These are phyloP conservation scores for Neogobius melanostomus DNA, from an alignment of 2,113 vertebrate species.

Conservation along the genomic window DNA sequence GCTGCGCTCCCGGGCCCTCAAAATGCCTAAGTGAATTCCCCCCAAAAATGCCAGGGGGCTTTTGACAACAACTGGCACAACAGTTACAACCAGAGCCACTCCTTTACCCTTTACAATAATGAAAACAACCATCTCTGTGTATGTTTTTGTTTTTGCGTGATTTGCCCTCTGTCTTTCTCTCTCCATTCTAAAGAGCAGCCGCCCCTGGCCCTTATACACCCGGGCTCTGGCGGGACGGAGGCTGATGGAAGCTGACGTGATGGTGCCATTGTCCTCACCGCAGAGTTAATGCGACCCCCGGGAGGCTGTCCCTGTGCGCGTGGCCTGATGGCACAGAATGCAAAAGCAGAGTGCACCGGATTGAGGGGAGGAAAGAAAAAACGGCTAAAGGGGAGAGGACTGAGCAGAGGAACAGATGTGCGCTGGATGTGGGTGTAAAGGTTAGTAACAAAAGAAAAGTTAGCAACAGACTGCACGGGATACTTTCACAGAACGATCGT, in stretches of 20 bases:
- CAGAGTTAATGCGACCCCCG: slow-evolving; percentile 65
- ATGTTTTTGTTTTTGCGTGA: slow-evolving; percentile 49
- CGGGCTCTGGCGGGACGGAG: slow-evolving; percentile 48
- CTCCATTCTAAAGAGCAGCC: slow-evolving; percentile 61
- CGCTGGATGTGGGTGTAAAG: slow-evolving; percentile 18
- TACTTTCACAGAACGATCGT: not conserved
- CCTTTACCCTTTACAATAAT: slow-evolving; percentile 45
- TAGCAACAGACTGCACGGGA: not conserved
- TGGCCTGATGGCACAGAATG: slow-evolving; percentile 53
- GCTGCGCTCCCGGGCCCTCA: slow-evolving; percentile 40
- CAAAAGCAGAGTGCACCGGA: slow-evolving; percentile 36
- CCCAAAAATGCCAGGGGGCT: slow-evolving; percentile 28
- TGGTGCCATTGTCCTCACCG: slow-evolving; percentile 67
- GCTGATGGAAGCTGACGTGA: slow-evolving; percentile 71
- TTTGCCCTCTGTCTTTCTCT: slow-evolving; percentile 42
- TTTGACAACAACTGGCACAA: slow-evolving; percentile 38
- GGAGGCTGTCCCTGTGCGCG: slow-evolving; percentile 57
- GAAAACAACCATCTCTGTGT: slow-evolving; percentile 36
- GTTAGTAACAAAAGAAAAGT: not conserved
- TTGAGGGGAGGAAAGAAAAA: not conserved
- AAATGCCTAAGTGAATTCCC: slow-evolving; percentile 43
- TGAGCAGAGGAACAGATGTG: slow-evolving; percentile 17
- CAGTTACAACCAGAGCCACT: slow-evolving; percentile 50
- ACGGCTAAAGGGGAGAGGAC: slow-evolving; percentile 1
- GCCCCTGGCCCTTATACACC: slow-evolving; percentile 49